Base-by-base conservation (phyloP, 2,888 invertebrate genomes). In the Nymphalis urticae region DNA sequence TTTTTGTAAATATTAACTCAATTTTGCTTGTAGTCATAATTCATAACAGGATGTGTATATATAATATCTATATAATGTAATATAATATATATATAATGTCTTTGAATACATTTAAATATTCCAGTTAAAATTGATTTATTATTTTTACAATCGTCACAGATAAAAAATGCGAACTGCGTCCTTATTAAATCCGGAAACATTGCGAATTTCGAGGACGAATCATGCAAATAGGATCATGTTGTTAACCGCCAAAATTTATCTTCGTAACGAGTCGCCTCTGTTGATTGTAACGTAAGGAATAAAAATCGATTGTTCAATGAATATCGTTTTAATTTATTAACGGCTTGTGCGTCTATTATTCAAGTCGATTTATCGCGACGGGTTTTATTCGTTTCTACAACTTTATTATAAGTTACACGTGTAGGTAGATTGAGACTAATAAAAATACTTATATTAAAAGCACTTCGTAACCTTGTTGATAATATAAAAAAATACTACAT, bases 201-300 rank as follows among this genome's bases (percentile, higher is more conserved):
- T 19, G 56, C 69, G 53, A 27, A 67, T 68, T 65, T 50, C 64
- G 69, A 70, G 70, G 64, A 70, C 70, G 61, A 62, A 68, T 59
- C 54, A 69, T 70, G 68, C 64, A 64, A 69, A 71, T 69, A 51
- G 24, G 48, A 58, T 64, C 24, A 48, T 66, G 64, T 69, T 59
- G 68, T 69, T 71, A 62, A 69, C 71, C 69, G 72, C 66, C 65
- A 68, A 73, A 74, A 60, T 48, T 59, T 54, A 65, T 62, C 56
- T 72, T 64, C 53, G 16, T 36, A 56, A 51, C 62, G 48, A 56
- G 64, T 63, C 58, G 47, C 51, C 50, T 56, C 27, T 58, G 50
- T 24, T 54, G 21, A 53, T 58, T 58, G 36, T 48, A 56, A n/a
- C 21, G 56, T 47, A 19, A 53, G 21, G 21, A 42, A 51, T 56